These are phyloP conservation scores for Lasioglossum albipes DNA, from an alignment of 1,140 invertebrate genomes.

Conservation along the genomic window DNA sequence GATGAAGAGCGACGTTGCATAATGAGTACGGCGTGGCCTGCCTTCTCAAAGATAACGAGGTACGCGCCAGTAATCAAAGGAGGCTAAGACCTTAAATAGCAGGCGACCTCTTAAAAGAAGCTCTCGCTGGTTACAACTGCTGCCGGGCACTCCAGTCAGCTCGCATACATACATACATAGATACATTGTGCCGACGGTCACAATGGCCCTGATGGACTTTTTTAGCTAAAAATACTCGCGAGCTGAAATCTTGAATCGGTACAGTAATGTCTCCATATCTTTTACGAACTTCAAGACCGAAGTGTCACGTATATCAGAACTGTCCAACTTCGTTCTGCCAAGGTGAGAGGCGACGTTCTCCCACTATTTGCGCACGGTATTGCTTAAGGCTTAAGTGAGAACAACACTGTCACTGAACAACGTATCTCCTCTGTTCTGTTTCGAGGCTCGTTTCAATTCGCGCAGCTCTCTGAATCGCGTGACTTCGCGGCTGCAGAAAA, in stretches of 20 bases:
- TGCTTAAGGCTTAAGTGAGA: no score
- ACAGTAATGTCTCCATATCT: no score
- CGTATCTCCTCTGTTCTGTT: no score
- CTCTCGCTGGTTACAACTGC: slow-evolving; percentile 23
- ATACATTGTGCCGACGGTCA: not conserved
- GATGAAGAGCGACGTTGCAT: slow-evolving; percentile 4
- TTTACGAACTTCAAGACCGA: no score
- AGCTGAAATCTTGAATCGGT: no score
- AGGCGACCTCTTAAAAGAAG: slow-evolving; percentile 48
- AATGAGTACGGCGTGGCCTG: slow-evolving; percentile 25
- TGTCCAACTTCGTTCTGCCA: no score
- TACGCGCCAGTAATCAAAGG: slow-evolving; percentile 61
- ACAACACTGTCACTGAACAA: no score
- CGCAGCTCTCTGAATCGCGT: no score
- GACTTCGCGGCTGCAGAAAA: not conserved
- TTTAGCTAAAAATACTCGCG: no score
- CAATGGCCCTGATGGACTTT: slow-evolving; percentile 10
- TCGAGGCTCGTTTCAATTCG: not conserved
- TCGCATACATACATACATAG: not conserved
- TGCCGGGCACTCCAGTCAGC: not conserved
- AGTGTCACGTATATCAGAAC: no score
- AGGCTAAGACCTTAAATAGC: slow-evolving; percentile 52
- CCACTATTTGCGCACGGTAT: no score
- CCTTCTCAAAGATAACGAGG: slow-evolving; percentile 60
- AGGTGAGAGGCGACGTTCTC: no score